Evolutionary conservation across 1,140 invertebrate species (phyloP).

Genomic region (Orchestia grillus): DNA sequence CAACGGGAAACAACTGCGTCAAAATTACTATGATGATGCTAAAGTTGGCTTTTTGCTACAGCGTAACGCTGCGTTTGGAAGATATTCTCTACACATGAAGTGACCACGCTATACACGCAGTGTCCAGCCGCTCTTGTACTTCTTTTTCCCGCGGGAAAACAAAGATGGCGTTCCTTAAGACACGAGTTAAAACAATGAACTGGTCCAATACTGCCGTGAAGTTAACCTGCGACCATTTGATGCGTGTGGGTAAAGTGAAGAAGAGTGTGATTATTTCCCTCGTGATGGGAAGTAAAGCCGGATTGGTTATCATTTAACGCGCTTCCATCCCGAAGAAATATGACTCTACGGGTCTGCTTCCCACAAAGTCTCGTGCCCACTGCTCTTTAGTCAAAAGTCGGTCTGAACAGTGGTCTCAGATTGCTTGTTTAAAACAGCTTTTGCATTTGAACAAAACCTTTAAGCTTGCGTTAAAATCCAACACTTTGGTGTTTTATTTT

Average conservation of each 20-base stretch:
- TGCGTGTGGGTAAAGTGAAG: not conserved
- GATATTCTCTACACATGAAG: not conserved
- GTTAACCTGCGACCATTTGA: not conserved
- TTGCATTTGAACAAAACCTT: not conserved
- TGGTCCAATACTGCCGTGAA: not conserved
- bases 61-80: not conserved
- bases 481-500: too few species aligned
- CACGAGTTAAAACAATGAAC: not conserved
- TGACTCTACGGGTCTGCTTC: not conserved
- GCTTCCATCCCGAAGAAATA: not conserved
- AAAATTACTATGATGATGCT: not conserved
- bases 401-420: not conserved
- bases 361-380: not conserved
- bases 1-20: not conserved
- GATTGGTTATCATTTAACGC: constrained; percentile 22
- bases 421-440: not conserved
- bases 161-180: not conserved
- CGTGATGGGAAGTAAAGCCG: not conserved
- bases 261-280: constrained; percentile 7
- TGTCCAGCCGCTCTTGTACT: not conserved
- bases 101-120: not conserved
- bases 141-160: not conserved
- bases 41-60: not conserved
- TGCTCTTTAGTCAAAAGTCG: not conserved
- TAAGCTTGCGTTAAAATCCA: too few species aligned